Base-by-base conservation (phyloP, 1,140 invertebrate species). In the Bombus consobrinus region DNA sequence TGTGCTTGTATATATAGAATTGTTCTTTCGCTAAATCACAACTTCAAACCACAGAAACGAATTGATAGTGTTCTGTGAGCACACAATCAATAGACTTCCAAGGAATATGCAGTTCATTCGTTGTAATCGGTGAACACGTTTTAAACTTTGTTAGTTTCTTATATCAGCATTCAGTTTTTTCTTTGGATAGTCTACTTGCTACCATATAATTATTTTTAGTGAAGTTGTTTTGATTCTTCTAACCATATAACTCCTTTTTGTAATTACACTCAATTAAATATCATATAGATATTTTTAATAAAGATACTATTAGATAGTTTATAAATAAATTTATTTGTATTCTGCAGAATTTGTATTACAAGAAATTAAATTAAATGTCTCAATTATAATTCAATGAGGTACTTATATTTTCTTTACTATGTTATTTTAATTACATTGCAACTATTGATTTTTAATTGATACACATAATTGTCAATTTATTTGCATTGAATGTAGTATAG, bases 51-150 rank as follows among this genome's bases (percentile, higher is more conserved):
- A n/a, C 10, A 64, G 53, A 39, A 72, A 85, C 8, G 66, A 57
- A 79, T 34, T 69, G 53, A 53, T 72, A 84, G 32, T 80, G 43
- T 43, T 85, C 76, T 18, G 18, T 43, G 32, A 83, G 39, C 32
- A 80, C 64, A 86, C 69, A 89, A 89, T 89, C 74, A 78, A 89
- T 89, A 89, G 81, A 83, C 18, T 75, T 82, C 64, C 71, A 34
- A 74, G 81, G 71, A 88, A 79, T 53, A 41, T 84, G 66, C 53
- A 74, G 47, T 77, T 71, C 69, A 37, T 83, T 79, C 43, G 37
- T 84, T 79, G 37, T 64, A 79, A 64, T 83, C 39, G 43, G 9
- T 47, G 39, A 78, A 86, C 68, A 73, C 28, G 18, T 59, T 64
- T 86, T 59, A 69, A 39, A 66, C 3, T 82, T 82, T 77, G 25